Evolutionary conservation across 1,140 invertebrate genomes (phyloP).

Genomic region (Telenomus remus): DNA sequence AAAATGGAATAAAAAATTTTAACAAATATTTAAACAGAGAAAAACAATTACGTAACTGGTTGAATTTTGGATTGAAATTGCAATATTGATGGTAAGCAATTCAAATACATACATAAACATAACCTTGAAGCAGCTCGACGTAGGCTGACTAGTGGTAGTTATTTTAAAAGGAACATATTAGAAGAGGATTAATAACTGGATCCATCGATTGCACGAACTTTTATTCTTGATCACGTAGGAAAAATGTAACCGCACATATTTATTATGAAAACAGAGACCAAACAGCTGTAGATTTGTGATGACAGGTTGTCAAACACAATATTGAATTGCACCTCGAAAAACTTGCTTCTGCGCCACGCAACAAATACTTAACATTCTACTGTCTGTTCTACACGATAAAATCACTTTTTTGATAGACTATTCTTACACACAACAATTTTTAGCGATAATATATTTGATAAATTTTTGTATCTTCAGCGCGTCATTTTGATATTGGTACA

Average conservation of each 20-base stretch:
- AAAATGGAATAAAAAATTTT: no score
- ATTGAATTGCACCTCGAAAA: no score
- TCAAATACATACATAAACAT: constrained; percentile 26
- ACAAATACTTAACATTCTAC: no score
- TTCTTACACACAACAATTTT: background rate
- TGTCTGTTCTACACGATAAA: background rate
- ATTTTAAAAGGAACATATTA: constrained; percentile 15
- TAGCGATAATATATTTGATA: constrained; percentile 8
- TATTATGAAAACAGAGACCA: background rate
- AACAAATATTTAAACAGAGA: no score
- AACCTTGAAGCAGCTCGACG: constrained; percentile 19
- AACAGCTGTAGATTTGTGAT: constrained; percentile 31
- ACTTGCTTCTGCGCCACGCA: no score
- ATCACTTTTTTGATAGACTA: background rate
- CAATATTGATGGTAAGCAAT: constrained; percentile 1
- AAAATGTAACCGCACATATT: constrained; percentile 28
- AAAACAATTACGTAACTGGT: no score
- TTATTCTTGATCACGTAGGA: constrained; percentile 28
- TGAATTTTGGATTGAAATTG: background rate
- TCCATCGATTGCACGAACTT: background rate
- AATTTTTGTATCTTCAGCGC: constrained; percentile 35
- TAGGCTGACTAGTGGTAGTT: constrained; percentile 10
- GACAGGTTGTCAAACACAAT: constrained; percentile 11
- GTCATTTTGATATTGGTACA: constrained; percentile 29
- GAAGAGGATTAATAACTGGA: constrained; percentile 1